Conservation (phyloP, 2,797 vertebrate species). For the Sebastes goodei region DNA sequence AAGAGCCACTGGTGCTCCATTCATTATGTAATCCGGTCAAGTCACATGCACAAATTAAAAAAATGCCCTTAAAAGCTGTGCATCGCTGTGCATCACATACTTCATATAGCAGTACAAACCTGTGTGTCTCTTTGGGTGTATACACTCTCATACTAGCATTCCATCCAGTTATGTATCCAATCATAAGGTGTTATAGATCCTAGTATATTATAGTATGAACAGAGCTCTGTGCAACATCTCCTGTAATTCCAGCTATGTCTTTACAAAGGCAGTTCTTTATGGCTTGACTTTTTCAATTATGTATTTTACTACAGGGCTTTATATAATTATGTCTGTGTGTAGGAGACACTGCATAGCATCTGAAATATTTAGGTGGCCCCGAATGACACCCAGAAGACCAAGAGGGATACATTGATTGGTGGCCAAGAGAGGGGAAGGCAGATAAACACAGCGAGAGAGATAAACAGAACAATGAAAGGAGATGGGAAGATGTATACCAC, state of each 20-base stretch:
- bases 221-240: not conserved
- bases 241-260: slow-evolving; percentile 8
- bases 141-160: not conserved
- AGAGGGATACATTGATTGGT: slow-evolving; percentile 24
- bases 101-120: not conserved
- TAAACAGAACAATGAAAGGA: slow-evolving; percentile 11
- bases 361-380: slow-evolving; percentile 48
- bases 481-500: slow-evolving; percentile 11
- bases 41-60: not conserved
- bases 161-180: not conserved
- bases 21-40: not conserved
- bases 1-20: not conserved
- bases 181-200: not conserved
- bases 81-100: not conserved
- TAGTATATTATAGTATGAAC: not conserved
- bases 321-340: not conserved
- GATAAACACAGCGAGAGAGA: slow-evolving; percentile 34
- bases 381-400: slow-evolving; percentile 35
- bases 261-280: slow-evolving; percentile 3
- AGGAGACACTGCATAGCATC: not conserved
- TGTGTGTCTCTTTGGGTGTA: not conserved
- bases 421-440: slow-evolving; percentile 20
- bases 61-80: too few relatives aligned
- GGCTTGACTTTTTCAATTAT: slow-evolving; percentile 39
- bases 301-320: slow-evolving; percentile 35